Base-by-base conservation (phyloP, 2,797 vertebrate species). In the Megaceryle alcyon region DNA sequence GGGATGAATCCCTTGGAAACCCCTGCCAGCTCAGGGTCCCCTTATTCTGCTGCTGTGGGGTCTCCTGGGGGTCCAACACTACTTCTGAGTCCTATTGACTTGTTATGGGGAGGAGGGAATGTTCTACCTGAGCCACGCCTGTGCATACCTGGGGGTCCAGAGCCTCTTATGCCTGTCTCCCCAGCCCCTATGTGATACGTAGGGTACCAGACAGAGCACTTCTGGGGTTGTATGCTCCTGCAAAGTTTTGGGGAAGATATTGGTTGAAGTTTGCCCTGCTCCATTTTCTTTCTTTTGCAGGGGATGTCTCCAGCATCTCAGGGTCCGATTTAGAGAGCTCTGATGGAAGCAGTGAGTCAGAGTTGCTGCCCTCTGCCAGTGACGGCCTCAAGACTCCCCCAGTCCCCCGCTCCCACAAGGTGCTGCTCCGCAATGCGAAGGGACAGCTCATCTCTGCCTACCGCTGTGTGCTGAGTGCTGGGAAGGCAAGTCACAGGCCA, bases 291-390 rank as follows among this genome's bases (percentile, higher is more conserved):
- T 63, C 39, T 73, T 85, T 63, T 77, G 43, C 95, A 99, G 99
- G 99, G 65, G 99, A 99, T 61, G 92, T 99, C 96, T 99, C 99
- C 31, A 99, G 99, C 93, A 99, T 99, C 96, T 99, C 99, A 0
- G 99, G 99, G 29, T 99, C 99, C 0, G 99, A 99, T 94, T 99
- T 99, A 0, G 98, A 98, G 22, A 97, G 96, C 48, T 98, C 98
- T 4, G 97, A 97, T 56, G 68, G 12, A 1, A 98, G 98, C 29
- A 96, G 94, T 14, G 98, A 98, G n/a, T 86, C 84, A 0, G 97
- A 97, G 29, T 65, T 25, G 20, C 68, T 53, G n/a, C 86, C 83
- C 43, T 80, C 95, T 53, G 92, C 22, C 79, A 96, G 68, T 4
- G 8, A 61, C 29, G 43, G 35, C 31, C 20, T 57, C 6, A 11